phyloP scores from a whole-genome alignment of 35 echinoderm and acorn worm genomes.

The Anneissia japonica region DNA sequence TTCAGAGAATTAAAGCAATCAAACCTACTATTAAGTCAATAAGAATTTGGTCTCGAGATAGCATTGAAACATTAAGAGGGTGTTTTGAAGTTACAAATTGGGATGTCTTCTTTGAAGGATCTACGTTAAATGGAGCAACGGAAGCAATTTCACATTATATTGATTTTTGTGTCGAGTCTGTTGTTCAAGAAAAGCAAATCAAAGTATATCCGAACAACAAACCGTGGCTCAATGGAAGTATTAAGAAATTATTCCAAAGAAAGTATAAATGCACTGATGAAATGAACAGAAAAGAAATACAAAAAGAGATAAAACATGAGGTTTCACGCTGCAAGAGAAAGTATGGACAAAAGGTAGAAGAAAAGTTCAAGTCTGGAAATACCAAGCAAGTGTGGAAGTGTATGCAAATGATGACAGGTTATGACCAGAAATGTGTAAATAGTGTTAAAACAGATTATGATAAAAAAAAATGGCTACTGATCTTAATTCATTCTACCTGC shows the following conservation, averaged over 20 bases:
- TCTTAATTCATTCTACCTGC: background rate
- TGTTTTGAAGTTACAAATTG: background rate
- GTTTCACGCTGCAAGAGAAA: background rate
- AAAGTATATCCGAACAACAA: background rate
- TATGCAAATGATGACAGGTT: background rate
- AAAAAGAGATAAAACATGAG: too few species aligned
- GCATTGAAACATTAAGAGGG: too few species aligned
- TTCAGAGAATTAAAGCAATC: too few species aligned
- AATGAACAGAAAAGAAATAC: background rate
- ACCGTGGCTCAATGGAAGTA: background rate
- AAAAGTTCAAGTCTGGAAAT: background rate
- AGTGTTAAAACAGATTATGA: background rate
- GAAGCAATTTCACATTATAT: background rate
- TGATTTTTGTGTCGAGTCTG: background rate
- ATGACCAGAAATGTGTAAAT: background rate
- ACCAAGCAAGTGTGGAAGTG: background rate
- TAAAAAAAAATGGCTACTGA: background rate
- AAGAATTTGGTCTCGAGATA: background rate
- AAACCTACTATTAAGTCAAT: background rate
- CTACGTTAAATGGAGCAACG: background rate
- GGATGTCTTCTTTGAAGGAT: background rate
- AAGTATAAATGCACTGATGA: background rate
- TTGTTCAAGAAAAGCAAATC: background rate
- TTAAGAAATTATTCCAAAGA: background rate
- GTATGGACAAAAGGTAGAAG: background rate